Percentiles rank a stretch among this genome's conserved stretches.
phyloP scores from a whole-genome alignment of 2,888 invertebrate genomes.

The Morinoia aosen region DNA sequence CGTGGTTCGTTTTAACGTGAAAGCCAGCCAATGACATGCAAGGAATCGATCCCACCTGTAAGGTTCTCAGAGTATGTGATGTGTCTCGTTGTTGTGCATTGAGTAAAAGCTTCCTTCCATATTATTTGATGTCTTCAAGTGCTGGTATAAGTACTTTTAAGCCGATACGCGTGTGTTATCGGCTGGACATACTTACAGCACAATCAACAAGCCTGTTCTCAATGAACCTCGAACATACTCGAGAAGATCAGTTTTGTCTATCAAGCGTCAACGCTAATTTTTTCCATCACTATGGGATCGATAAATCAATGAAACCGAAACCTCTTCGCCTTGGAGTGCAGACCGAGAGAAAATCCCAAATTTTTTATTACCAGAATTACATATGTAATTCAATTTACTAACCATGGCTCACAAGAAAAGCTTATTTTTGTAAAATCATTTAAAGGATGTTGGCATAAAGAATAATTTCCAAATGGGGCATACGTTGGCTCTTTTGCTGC shows the following conservation, averaged over 20 bases:
- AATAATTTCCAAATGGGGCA: too few species aligned
- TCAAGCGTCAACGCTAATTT: not conserved
- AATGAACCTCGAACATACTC: not conserved
- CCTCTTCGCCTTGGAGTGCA: not conserved
- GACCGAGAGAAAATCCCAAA: not conserved
- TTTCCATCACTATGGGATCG: not conserved
- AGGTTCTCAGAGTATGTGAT: not conserved
- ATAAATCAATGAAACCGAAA: not conserved
- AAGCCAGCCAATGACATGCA: slow-evolving; percentile 45
- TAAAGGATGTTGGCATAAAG: too few species aligned
- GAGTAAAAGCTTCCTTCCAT: not conserved
- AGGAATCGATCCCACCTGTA: slow-evolving; percentile 15
- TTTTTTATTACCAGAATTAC: not conserved
- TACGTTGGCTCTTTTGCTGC: not conserved
- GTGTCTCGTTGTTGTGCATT: not conserved
- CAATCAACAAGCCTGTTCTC: not conserved
- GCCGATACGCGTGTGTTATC: not conserved
- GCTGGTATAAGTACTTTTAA: not conserved
- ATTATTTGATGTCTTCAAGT: not conserved
- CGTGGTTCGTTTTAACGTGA: slow-evolving; percentile 48
- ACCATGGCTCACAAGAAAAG: too few species aligned
- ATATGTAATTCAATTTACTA: not conserved
- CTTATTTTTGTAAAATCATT: too few species aligned
- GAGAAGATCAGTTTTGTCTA: not conserved
- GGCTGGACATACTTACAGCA: not conserved